phyloP scores from a whole-genome alignment of 1,140 invertebrate species.

The Drosophila rufa region DNA sequence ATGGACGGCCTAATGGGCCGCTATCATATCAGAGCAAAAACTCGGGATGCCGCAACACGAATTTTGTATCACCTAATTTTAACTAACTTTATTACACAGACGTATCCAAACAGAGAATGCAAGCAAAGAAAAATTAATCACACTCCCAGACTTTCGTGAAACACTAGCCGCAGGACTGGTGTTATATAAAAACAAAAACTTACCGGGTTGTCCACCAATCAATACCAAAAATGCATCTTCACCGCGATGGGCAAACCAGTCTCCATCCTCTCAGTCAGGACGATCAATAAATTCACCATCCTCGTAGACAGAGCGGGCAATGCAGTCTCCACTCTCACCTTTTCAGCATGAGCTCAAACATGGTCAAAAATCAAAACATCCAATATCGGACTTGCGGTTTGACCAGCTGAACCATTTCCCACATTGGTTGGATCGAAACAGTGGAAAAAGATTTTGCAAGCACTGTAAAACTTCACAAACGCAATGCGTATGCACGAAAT shows the following conservation, averaged over 20 bases:
- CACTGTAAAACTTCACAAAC: constrained; percentile 13
- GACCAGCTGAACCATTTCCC: constrained; percentile 11
- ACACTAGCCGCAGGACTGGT: background rate
- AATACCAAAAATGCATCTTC: background rate
- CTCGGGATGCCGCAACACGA: constrained; percentile 84
- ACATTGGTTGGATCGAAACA: too few species aligned
- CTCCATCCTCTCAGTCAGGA: constrained; percentile 9
- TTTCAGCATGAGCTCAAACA: too few species aligned
- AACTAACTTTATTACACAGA: too few species aligned
- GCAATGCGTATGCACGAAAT: constrained; percentile 10
- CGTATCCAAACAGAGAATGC: constrained; percentile 1
- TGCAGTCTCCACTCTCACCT: too few species aligned
- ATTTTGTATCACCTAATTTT: constrained; percentile 85
- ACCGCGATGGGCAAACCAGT: constrained; percentile 12
- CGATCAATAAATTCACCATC: background rate
- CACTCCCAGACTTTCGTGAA: background rate
- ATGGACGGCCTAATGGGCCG: constrained; percentile 83
- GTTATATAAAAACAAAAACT: background rate
- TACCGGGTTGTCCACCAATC: background rate
- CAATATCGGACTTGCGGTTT: constrained; percentile 5
- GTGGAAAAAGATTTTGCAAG: constrained; percentile 21
- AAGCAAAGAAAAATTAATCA: background rate
- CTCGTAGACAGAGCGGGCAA: background rate
- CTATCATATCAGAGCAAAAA: constrained; percentile 84
- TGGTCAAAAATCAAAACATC: too few species aligned